phyloP scores from a whole-genome alignment of 2,797 vertebrate species.

The Gallirallus australis region DNA sequence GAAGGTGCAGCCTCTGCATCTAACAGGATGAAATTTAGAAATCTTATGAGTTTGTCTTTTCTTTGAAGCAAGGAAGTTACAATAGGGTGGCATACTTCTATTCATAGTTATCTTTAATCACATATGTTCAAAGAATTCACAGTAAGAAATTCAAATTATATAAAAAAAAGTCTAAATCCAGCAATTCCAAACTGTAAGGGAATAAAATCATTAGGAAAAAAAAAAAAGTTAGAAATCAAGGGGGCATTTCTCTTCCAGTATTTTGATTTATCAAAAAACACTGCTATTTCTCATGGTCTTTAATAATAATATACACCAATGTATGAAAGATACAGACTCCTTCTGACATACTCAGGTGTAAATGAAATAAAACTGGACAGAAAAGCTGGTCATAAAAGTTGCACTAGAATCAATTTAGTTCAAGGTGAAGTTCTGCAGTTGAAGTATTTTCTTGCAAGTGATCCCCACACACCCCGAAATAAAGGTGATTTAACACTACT shows the following conservation, averaged over 20 bases:
- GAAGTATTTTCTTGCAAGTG: not conserved
- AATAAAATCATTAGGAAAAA: not conserved
- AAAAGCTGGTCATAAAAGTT: not conserved
- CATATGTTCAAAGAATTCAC: not conserved
- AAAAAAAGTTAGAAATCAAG: not conserved
- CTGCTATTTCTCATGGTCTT: not conserved
- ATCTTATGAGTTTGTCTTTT: not conserved
- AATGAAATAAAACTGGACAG: not conserved
- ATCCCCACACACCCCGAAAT: accelerated
- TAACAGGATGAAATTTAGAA: not conserved
- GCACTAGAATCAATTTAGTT: not conserved
- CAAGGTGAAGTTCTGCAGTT: not conserved
- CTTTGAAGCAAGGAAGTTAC: not conserved
- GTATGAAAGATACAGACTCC: not conserved
- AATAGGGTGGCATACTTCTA: not conserved
- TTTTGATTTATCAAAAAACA: not conserved
- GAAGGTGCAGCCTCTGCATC: not conserved
- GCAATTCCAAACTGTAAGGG: not conserved
- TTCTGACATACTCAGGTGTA: not conserved
- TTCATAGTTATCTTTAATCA: not conserved
- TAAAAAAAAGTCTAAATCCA: not conserved
- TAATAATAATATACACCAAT: not conserved
- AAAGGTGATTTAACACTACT: not conserved
- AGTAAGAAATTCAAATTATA: not conserved
- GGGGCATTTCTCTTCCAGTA: not conserved